A percentile compares a stretch with the other conserved stretches of the same genome.
Evolutionary conservation across 2,113 vertebrate genomes (phyloP).

Genomic region (Hydrochoerus hydrochaeris): DNA sequence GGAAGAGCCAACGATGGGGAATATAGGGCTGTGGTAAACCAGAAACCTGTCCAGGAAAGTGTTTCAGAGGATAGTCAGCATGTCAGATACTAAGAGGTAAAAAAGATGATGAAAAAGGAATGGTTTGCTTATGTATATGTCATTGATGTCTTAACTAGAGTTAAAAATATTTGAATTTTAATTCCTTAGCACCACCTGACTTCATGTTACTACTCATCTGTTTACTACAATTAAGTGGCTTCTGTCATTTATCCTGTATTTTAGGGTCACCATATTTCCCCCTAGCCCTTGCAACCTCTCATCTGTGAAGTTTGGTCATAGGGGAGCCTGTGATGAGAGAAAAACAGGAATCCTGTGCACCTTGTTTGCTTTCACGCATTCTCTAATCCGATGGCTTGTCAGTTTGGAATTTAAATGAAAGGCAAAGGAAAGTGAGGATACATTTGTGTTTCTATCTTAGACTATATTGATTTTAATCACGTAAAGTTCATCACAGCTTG

Average conservation of each 20-base stretch:
- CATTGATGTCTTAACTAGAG: not conserved
- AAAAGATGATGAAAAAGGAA: not conserved
- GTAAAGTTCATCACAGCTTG: not conserved
- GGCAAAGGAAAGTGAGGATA: not conserved
- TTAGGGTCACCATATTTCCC: not conserved
- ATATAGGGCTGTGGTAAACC: not conserved
- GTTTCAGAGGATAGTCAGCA: not conserved
- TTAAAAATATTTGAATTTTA: not conserved
- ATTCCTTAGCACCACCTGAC: rapidly evolving
- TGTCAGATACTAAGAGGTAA: not conserved
- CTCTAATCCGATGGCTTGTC: not conserved
- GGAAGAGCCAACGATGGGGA: not conserved
- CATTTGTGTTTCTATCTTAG: not conserved
- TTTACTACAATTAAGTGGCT: not conserved
- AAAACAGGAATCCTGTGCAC: not conserved
- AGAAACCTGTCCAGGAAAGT: not conserved
- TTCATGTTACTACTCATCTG: not conserved
- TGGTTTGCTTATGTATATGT: not conserved
- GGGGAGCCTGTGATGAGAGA: not conserved
- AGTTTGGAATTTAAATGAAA: slow-evolving; percentile 40
- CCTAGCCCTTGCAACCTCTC: too few species aligned
- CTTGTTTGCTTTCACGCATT: not conserved
- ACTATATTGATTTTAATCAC: slow-evolving; percentile 42
- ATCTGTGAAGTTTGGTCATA: not conserved
- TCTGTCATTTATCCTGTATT: not conserved